These are phyloP conservation scores for rabbit (Oryctolagus cuniculus) DNA, from an alignment of 2,113 vertebrate genomes.

Conservation along the genomic window DNA sequence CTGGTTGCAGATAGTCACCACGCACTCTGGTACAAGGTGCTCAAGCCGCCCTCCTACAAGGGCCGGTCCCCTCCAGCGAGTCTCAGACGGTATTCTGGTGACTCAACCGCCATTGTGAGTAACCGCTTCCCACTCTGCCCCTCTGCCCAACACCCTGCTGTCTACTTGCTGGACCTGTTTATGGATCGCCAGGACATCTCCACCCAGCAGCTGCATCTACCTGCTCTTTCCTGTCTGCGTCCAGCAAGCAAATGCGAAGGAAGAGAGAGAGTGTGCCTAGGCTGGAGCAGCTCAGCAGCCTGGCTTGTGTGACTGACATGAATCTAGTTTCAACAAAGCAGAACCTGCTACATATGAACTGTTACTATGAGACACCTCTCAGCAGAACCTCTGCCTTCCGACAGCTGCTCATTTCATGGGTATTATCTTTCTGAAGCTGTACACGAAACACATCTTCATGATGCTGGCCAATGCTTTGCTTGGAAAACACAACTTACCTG, in stretches of 20 bases:
- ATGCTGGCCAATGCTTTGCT: constrained; percentile 96
- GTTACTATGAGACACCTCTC: constrained; percentile 96
- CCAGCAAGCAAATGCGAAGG: constrained; percentile 99
- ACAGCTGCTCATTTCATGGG: constrained; percentile 98
- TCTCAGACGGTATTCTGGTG: constrained; percentile 97
- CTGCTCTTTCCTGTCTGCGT: constrained; percentile 98
- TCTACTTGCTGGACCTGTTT: constrained; percentile 98
- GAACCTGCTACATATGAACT: constrained; percentile 97
- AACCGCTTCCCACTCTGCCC: constrained; percentile 97
- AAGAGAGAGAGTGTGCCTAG: constrained; percentile 97
- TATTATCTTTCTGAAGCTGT: constrained; percentile 97
- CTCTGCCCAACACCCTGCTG: constrained; percentile 95
- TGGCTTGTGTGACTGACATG: constrained; percentile 98
- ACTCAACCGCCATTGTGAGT: constrained; percentile 97
- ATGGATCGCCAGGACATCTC: constrained; percentile 99
- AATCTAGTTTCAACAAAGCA: constrained; percentile 98
- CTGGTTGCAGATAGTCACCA: too few relatives aligned
- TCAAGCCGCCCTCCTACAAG: constrained; percentile 96
- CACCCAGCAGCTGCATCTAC: constrained; percentile 97
- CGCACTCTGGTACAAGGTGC: constrained; percentile 88
- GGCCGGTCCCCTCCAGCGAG: constrained; percentile 97
- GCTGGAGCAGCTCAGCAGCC: constrained; percentile 96
- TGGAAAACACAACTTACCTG: constrained; percentile 98
- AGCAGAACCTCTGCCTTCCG: constrained; percentile 99
- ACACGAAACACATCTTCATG: constrained; percentile 95